Evolutionary conservation across 1,140 invertebrate species (phyloP), one percentile per base, ranked within the genome.

Genomic region (Solenopsis fugax): DNA sequence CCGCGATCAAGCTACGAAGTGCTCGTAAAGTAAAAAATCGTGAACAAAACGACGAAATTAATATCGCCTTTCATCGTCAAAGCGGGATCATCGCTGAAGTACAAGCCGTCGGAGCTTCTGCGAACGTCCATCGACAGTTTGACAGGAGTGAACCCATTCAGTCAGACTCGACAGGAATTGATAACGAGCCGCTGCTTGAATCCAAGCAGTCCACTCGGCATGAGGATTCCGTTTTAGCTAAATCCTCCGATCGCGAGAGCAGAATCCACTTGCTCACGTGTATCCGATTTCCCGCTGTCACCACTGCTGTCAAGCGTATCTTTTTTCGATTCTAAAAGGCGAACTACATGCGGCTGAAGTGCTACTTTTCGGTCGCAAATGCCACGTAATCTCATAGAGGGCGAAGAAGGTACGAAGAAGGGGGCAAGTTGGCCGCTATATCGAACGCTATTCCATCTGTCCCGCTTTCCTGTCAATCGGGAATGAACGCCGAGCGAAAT

Each of bases 71-170:
- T 52, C n/a, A 16, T 13, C 41, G 5, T 84, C 45, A 9, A 50
- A 50, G 69, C 41, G 41, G 16, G 24, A 3, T 75, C 29, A 24
- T 60, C 41, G 37, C 71, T 34, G 41, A 73, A 73, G 54, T 69
- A 45, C 29, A 41, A 9, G 18, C 13, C 34, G 45, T 50, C n/a
- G 29, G 29, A 60, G 24, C 67, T 29, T n/a, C 45, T 29, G 54
- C 80, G 75, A 41, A 24, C 45, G 41, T 24, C 29, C 54, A n/a
- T 52, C 80, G 80, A 75, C 69, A 62, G 80, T 37, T 75, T 84
- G 80, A 84, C 80, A 84, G 80, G 21, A 72, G 69, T 24, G 80
- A 84, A 50, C 54, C 69, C 56, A 84, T 84, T 84, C 80, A 80
- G 77, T 80, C 77, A 84, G 56, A 12, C 41, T 82, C 67, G 80